phyloP scores from a whole-genome alignment of 2,113 vertebrate species.

The Maccullochella peelii region DNA sequence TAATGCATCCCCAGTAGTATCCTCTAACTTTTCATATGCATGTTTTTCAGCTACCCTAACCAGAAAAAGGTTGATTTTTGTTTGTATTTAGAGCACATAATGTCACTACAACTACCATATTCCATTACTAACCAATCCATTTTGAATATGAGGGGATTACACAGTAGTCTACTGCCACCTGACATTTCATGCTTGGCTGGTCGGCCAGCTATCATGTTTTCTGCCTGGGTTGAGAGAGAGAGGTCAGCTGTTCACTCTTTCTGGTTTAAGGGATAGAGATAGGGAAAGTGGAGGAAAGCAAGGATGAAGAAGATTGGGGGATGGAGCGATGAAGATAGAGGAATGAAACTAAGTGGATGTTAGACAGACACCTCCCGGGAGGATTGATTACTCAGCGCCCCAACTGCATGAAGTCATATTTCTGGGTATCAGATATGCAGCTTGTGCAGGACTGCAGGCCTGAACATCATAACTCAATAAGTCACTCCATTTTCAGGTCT shows the following conservation, averaged over 20 bases:
- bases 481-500: slow-evolving; percentile 66
- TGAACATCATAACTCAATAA: slow-evolving; percentile 65
- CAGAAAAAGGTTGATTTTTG: neutral
- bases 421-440: slow-evolving; percentile 53
- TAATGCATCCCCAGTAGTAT: neutral
- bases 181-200: slow-evolving; percentile 73
- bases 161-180: slow-evolving; percentile 67
- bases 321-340: slow-evolving; percentile 20
- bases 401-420: slow-evolving; percentile 57
- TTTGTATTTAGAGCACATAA: slow-evolving; percentile 31
- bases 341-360: slow-evolving; percentile 51
- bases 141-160: slow-evolving; percentile 51
- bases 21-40: neutral
- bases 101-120: slow-evolving; percentile 26
- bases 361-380: slow-evolving; percentile 32
- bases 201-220: slow-evolving; percentile 65
- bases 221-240: slow-evolving; percentile 64
- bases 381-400: slow-evolving; percentile 32
- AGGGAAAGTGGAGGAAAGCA: slow-evolving; percentile 13
- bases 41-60: neutral
- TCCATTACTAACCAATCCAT: slow-evolving; percentile 18
- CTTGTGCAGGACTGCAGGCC: slow-evolving; percentile 44
- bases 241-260: slow-evolving; percentile 58
- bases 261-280: slow-evolving; percentile 22
- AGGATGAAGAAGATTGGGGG: neutral